Evolutionary conservation across 2,113 vertebrate genomes (phyloP).

Genomic region (Macquaria ambigua): DNA sequence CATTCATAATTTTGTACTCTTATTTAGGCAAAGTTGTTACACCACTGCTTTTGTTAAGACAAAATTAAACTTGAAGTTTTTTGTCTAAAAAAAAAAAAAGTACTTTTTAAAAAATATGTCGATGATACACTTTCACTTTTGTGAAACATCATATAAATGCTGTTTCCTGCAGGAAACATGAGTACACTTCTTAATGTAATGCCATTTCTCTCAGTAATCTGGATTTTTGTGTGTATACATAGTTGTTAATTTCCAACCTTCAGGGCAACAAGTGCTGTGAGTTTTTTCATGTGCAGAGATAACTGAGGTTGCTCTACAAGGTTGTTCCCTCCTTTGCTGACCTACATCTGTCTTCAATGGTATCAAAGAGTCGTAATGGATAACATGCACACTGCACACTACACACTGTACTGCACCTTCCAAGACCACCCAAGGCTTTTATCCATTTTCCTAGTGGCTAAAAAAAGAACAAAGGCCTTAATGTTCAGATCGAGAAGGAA

Average conservation of each 20-base stretch:
- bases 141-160: not conserved
- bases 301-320: not conserved
- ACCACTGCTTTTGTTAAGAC: not conserved
- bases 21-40: not conserved
- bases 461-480: not conserved
- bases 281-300: not conserved
- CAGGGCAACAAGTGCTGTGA: not conserved
- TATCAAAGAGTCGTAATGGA: not conserved
- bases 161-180: not conserved
- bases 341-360: slow-evolving; percentile 25
- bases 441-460: not conserved
- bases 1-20: not conserved
- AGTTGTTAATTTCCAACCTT: not conserved
- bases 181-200: not conserved
- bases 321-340: not conserved
- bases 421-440: not conserved
- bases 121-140: not conserved
- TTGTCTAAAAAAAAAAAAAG: too few species aligned
- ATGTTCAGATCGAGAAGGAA: not conserved
- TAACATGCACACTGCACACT: not conserved
- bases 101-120: not conserved
- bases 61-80: not conserved
- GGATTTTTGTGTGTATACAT: not conserved
- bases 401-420: not conserved
- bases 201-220: not conserved